Conservation (phyloP, 2,797 vertebrate species). For the Hypotaenidia philippensis region DNA sequence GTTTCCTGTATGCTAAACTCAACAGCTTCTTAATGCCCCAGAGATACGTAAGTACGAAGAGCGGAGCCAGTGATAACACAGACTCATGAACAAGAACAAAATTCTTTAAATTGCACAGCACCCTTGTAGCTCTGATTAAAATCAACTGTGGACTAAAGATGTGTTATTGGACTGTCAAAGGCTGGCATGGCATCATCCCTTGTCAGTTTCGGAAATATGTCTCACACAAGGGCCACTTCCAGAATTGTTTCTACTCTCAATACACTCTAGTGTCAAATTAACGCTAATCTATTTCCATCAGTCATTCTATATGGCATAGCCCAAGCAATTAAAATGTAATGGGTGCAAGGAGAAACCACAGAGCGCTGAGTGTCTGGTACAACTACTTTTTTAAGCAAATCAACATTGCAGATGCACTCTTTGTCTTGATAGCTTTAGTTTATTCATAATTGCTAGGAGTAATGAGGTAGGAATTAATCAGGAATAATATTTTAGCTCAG, state of each 20-base stretch:
- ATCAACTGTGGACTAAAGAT: not conserved
- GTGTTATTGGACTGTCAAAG: not conserved
- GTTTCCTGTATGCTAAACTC: not conserved
- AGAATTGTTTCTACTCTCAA: not conserved
- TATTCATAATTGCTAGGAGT: conserved; percentile 10
- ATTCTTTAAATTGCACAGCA: not conserved
- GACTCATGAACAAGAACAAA: not conserved
- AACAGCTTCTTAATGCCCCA: not conserved
- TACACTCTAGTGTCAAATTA: not conserved
- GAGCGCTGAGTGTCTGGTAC: not conserved
- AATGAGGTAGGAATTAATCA: conserved; percentile 37
- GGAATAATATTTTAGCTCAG: conserved; percentile 19
- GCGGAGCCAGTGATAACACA: not conserved
- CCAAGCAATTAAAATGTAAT: conserved; percentile 28
- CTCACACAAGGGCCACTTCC: not conserved
- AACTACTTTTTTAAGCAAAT: not conserved
- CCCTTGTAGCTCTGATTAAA: not conserved
- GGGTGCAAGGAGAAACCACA: not conserved
- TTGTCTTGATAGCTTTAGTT: not conserved
- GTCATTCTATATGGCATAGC: not conserved
- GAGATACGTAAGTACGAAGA: not conserved
- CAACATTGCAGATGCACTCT: conserved; percentile 15
- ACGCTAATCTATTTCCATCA: not conserved
- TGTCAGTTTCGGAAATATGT: not conserved
- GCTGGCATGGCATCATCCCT: not conserved